Evolutionary conservation across 2,888 invertebrate genomes (phyloP).

Genomic region (Trichopoda pennipes): DNA sequence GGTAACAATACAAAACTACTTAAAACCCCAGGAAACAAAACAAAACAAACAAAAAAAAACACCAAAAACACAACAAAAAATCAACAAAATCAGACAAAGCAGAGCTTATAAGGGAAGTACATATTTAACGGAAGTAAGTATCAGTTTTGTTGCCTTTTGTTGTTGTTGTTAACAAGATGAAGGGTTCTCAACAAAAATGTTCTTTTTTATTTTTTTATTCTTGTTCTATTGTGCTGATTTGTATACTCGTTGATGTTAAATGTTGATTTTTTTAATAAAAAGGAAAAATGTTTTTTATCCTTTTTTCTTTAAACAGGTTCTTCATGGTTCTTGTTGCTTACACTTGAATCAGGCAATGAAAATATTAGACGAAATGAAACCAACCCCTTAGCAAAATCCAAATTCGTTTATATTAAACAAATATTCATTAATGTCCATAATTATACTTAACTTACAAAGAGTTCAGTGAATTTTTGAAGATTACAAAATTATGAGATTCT

Average conservation of each 20-base stretch:
- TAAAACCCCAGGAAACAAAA: slow-evolving; percentile 38
- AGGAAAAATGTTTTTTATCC: too few species aligned
- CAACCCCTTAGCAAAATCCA: too few species aligned
- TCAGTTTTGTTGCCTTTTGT: slow-evolving; percentile 12
- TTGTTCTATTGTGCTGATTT: not conserved
- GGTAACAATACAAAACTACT: slow-evolving; percentile 17
- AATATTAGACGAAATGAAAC: too few species aligned
- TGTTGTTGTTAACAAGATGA: not conserved
- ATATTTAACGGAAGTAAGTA: slow-evolving; percentile 53
- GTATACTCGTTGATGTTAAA: not conserved
- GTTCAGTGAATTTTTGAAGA: too few species aligned
- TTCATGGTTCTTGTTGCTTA: not conserved
- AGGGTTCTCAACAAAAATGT: not conserved
- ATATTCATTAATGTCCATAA: too few species aligned
- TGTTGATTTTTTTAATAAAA: not conserved
- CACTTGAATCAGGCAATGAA: not conserved
- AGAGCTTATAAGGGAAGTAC: slow-evolving; percentile 50
- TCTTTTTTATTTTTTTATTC: not conserved
- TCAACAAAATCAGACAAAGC: slow-evolving; percentile 13
- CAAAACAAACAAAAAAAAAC: not conserved
- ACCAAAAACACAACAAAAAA: not conserved
- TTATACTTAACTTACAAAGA: too few species aligned
- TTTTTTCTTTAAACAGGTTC: slow-evolving; percentile 4
- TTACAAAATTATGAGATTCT: too few species aligned
- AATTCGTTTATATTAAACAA: too few species aligned